These are phyloP conservation scores for Imbricaverruca yamaguchii DNA, from an alignment of 2,888 invertebrate genomes.

Conservation along the genomic window DNA sequence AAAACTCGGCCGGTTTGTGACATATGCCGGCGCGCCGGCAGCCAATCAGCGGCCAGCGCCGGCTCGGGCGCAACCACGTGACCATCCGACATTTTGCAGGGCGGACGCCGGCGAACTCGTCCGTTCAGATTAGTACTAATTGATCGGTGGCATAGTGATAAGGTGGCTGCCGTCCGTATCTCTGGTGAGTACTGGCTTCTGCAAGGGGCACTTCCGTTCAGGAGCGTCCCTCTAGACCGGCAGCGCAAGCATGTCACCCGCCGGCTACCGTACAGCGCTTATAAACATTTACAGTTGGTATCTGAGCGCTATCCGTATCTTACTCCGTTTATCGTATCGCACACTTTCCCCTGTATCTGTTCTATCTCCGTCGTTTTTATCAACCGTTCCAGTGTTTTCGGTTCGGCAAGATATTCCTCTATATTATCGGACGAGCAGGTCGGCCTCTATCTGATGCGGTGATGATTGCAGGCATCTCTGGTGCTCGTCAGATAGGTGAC, in stretches of 20 bases:
- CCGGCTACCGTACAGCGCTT: not conserved
- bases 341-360: slow-evolving; percentile 8
- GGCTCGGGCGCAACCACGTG: not conserved
- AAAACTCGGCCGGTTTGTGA: slow-evolving; percentile 5
- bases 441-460: not conserved
- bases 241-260: not conserved
- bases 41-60: not conserved
- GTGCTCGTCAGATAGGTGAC: too few relatives aligned
- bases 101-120: not conserved
- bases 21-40: not conserved
- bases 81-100: not conserved
- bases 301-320: slow-evolving; percentile 16
- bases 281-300: slow-evolving; percentile 14
- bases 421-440: not conserved
- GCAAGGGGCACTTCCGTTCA: not conserved
- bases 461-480: slow-evolving; percentile 2
- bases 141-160: not conserved
- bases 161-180: not conserved
- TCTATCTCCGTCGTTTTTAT: slow-evolving; percentile 18
- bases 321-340: slow-evolving; percentile 18
- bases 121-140: slow-evolving; percentile 10
- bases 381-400: slow-evolving; percentile 9
- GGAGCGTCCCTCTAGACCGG: not conserved
- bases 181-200: not conserved
- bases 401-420: slow-evolving; percentile 9